A percentile compares a stretch with the other conserved stretches of the same genome.
Conservation (phyloP, 2,888 invertebrate species). For the Lepetodrilus schrolli region DNA sequence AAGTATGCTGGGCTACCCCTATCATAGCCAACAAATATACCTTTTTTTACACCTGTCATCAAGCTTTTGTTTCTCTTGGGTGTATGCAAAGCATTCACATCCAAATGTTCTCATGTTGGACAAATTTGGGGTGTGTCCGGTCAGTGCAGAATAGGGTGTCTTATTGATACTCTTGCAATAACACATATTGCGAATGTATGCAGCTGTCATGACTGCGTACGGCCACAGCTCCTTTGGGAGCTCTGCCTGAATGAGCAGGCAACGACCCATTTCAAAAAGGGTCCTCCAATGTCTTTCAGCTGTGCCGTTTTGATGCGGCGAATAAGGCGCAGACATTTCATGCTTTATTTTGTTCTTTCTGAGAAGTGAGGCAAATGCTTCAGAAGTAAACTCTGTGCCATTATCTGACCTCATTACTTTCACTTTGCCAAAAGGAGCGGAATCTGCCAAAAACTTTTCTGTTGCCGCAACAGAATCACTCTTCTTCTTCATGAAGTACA, state of each 20-base stretch:
- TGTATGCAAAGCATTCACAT: conserved; percentile 33
- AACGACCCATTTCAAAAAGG: not conserved
- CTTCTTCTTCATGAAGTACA: not conserved
- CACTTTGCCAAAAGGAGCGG: not conserved
- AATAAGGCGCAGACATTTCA: not conserved
- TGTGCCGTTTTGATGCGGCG: not conserved
- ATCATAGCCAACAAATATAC: conserved; percentile 42
- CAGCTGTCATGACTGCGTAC: not conserved
- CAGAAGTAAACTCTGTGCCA: not conserved
- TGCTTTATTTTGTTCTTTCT: not conserved
- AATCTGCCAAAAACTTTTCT: conserved; percentile 29
- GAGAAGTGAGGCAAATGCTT: not conserved
- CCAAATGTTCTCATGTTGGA: conserved; percentile 35
- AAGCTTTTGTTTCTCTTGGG: conserved; percentile 30
- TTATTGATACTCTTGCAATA: not conserved
- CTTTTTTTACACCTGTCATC: conserved; percentile 33
- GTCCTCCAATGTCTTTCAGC: not conserved
- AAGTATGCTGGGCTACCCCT: conserved; percentile 36
- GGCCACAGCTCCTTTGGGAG: not conserved
- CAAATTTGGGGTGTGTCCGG: conserved; percentile 34
- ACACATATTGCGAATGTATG: not conserved
- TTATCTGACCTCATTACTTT: not conserved
- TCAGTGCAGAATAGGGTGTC: conserved; percentile 34
- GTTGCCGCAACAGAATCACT: not conserved
- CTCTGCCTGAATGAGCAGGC: not conserved